Evolutionary conservation across 2,113 vertebrate genomes (phyloP).

Genomic region (Falco punctatus): DNA sequence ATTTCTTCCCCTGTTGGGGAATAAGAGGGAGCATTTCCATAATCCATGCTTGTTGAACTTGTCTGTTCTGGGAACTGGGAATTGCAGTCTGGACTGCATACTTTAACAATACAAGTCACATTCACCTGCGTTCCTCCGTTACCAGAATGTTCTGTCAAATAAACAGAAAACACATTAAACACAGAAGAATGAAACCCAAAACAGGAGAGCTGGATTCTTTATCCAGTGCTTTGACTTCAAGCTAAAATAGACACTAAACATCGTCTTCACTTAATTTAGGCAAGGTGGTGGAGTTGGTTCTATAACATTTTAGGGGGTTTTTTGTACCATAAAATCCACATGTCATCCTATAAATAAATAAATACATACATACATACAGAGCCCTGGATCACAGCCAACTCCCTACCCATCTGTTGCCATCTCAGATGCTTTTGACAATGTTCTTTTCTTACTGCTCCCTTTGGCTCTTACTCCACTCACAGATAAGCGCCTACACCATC

Average conservation of each 20-base stretch:
- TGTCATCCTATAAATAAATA: background rate
- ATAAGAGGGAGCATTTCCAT: background rate
- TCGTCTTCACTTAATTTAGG: background rate
- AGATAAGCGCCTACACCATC: background rate
- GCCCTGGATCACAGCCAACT: background rate
- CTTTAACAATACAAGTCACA: constrained; percentile 71
- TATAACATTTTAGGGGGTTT: background rate
- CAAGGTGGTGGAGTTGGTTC: background rate
- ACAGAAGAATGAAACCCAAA: background rate
- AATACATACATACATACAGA: background rate
- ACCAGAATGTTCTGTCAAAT: constrained; percentile 47
- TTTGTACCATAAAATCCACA: background rate
- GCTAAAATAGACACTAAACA: background rate
- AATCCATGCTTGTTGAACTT: background rate
- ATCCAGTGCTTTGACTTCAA: background rate
- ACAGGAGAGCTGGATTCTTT: background rate
- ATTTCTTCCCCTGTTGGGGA: background rate
- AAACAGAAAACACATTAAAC: background rate
- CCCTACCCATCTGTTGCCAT: background rate
- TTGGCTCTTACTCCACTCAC: background rate
- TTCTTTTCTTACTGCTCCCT: background rate
- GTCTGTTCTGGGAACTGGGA: constrained; percentile 37
- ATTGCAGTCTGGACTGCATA: constrained; percentile 53
- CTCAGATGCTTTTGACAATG: background rate
- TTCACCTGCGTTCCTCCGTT: constrained; percentile 57